Evolutionary conservation across 2,113 vertebrate genomes (phyloP).

Genomic region (Vidua chalybeata): DNA sequence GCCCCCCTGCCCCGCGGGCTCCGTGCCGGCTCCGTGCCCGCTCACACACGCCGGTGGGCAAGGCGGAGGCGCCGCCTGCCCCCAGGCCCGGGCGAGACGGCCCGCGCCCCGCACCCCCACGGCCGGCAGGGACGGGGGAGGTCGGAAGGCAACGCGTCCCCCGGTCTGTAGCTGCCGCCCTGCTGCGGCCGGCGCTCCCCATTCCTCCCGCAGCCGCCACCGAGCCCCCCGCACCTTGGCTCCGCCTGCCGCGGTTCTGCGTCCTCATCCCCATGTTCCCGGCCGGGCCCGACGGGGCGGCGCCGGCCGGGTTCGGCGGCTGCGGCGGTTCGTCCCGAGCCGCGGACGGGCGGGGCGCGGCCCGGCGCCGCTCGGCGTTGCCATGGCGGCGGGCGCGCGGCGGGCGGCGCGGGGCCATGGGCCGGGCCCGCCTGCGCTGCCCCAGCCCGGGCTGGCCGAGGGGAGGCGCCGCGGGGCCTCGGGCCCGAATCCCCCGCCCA

Average conservation of each 20-base stretch:
- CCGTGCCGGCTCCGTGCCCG: not conserved
- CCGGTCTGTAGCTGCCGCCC: not conserved
- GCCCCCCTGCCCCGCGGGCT: too few relatives aligned
- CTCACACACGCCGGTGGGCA: not conserved
- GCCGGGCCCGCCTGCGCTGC: too few relatives aligned
- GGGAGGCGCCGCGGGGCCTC: fast-evolving
- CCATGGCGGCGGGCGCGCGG: too few relatives aligned
- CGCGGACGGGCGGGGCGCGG: too few relatives aligned
- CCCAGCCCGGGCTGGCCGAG: fast-evolving
- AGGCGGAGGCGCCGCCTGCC: not conserved
- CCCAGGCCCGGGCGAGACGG: not conserved
- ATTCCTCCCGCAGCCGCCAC: not conserved
- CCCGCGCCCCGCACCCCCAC: not conserved
- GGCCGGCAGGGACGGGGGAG: not conserved
- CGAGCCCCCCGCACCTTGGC: not conserved
- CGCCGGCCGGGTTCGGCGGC: not conserved
- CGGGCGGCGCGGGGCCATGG: too few relatives aligned
- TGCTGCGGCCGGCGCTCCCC: not conserved
- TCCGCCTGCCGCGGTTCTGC: not conserved
- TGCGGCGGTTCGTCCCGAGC: not conserved
- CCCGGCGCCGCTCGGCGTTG: too few relatives aligned
- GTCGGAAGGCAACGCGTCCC: not conserved
- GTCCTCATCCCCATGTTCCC: not conserved
- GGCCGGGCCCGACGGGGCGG: not conserved
- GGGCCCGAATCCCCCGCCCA: fast-evolving